phyloP scores from a whole-genome alignment of 2,888 invertebrate genomes.

The Erynnis tages region DNA sequence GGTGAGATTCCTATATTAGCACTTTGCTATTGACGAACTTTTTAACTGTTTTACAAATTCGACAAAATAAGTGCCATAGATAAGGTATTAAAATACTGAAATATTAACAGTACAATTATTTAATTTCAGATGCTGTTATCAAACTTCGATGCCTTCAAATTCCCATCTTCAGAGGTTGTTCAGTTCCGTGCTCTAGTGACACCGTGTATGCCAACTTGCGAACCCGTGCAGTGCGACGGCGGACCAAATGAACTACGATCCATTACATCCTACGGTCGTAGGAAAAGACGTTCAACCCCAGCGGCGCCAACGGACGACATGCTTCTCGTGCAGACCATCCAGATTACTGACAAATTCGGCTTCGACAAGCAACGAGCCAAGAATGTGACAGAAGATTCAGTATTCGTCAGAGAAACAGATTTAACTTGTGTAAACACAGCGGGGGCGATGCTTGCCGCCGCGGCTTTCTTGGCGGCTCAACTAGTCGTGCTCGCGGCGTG shows the following conservation, averaged over 20 bases:
- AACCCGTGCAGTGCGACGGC: conserved; percentile 95
- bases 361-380: conserved; percentile 87
- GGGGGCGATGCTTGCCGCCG: conserved; percentile 92
- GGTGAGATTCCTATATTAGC: conserved; percentile 68
- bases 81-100: too few relatives aligned
- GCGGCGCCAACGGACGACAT: conserved; percentile 86
- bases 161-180: conserved; percentile 96
- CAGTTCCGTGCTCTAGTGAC: conserved; percentile 97
- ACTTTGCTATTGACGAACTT: too few relatives aligned
- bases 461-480: conserved; percentile 92
- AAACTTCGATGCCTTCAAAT: conserved; percentile 97
- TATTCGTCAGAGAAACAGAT: conserved; percentile 84
- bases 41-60: too few relatives aligned
- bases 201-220: conserved; percentile 96
- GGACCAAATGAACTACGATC: conserved; percentile 91
- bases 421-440: conserved; percentile 87
- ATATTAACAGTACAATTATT: background rate
- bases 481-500: conserved; percentile 93
- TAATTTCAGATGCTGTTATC: conserved; percentile 88
- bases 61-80: too few relatives aligned
- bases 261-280: conserved; percentile 91
- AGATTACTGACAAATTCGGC: conserved; percentile 95
- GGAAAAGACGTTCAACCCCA: conserved; percentile 87
- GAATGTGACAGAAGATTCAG: conserved; percentile 85
- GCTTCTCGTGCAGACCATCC: conserved; percentile 93